Evolutionary conservation across 2,888 invertebrate species (phyloP), one percentile per base, ranked within the genome.

Genomic region (Kuschelorhynchus macadamiae): DNA sequence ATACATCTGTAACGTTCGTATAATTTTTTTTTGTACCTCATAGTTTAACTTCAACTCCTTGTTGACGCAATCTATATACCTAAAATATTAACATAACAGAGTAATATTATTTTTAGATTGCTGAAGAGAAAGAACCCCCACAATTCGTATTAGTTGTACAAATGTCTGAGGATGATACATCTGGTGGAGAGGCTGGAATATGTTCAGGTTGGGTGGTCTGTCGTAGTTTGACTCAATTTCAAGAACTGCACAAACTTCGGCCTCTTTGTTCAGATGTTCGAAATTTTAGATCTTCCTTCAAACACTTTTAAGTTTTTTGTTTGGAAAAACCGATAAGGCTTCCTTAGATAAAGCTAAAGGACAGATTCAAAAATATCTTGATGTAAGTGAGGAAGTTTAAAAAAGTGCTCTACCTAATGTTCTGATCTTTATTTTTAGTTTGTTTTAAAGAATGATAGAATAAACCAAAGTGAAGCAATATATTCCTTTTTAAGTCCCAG

Each of bases 401-500:
- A 36, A 7, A 36, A 12, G 12, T 36, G 36, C 36, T 36, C 11
- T 36, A 36, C 36, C 2, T 36, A 36, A n/a, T 12, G 5, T 11
- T 36, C 36, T 36, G 4, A 36, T n/a, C 11, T 8, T 21, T 33
- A 64, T 50, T 85, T 87, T 69, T 82, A 95, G 94, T 92, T 92
- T 82, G 91, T 96, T 75, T 86, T 96, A 81, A 92, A 92, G 85
- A 95, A 96, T 79, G 95, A 95, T 71, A 88, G 91, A 75, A 85
- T 96, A 74, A 93, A 93, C 82, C 93, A 94, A 85, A 92, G 95
- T 80, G 96, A 96, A 85, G 93, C 94, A 56, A 87, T 96, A 72
- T 96, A 95, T 80, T 90, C 93, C 69, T 96, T 96, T 84, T 87
- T 96, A n/a, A 94, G 95, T 81, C 95, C 95, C 2, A 95, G 94